Base-by-base conservation (phyloP, 2,113 vertebrate species). In the Otus sunia region DNA sequence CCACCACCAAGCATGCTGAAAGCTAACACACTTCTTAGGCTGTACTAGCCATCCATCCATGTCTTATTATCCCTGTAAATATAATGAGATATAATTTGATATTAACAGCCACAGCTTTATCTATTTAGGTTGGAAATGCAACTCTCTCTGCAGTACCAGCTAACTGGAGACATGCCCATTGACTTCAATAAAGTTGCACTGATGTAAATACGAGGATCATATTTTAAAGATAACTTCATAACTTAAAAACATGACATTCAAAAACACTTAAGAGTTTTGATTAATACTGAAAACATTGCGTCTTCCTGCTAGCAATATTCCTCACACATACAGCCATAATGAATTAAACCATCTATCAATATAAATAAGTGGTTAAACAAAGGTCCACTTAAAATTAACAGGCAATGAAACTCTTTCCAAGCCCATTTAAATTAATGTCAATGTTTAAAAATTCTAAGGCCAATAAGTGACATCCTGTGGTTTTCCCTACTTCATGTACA, bases 31-130 rank as follows among this genome's bases (percentile, higher is more conserved):
- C 86, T 90, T 96, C 86, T 90, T 64, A 90, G 63, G 59, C 84
- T 93, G 81, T 63, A 88, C 50, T 41, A 82, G 60, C 37, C 93
- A 98, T 96, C 92, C 95, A 95, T 96, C 92, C 95, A 45, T 94
- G 95, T 77, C 96, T 93, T 92, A 84, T 98, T 98, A 97, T 93
- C 88, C 84, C 41, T 93, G 69, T 75, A 98, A 97, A 98, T 97
- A 97, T 97, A 97, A 96, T 92, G 63, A 95, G 92, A 96, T 68
- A 88, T 95, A 85, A 98, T 98, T 96, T 97, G 91, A 92, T 97
- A 97, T 96, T 96, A 97, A 96, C 15, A 37, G 43, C 66, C 87
- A 88, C 69, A 93, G 87, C 94, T 96, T 88, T 96, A 76, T 94
- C 78, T 81, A 72, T 95, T 97, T 90, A 93, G 74, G 81, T 49